Evolutionary conservation across 2,113 vertebrate genomes (phyloP), one percentile per base, ranked within the genome.

Genomic region (Actenoides lindsayi): DNA sequence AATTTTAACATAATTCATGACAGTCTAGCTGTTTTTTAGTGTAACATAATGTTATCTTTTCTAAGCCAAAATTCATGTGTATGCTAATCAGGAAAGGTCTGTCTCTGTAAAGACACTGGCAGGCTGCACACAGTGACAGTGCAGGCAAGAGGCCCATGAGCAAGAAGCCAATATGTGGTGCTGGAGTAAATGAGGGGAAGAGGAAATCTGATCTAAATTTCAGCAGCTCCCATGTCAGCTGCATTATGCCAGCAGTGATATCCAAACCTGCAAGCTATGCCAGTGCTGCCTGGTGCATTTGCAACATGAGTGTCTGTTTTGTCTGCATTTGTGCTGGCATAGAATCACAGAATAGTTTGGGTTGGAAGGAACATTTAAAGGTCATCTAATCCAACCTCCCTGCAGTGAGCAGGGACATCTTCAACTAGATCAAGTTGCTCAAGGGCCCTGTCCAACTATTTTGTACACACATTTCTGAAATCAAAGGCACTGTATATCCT

Each of bases 151-250:
- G 7, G 4, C 9, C 14, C 1, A 0, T 37, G 44, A 68, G 4
- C 4, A 44, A 70, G n/a, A 75, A 75, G 28, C 5, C 15, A 19
- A 2, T 0, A 2, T 27, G 16, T 0, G 4, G 35, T 48, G 44
- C 18, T 67, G 28, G 28, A 70, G 62, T 18, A 51, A 71, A 24
- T 5, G 64, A 51, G 13, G 28, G 59, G 67, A 63, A 82, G 24
- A 44, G 33, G 51, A 70, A 89, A 59, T 42, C 37, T 44, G 12
- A 21, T 48, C 21, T 41, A 31, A 57, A 10, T 46, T 31, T 35
- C 15, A 12, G 46, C 31, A 82, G 31, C 31, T 75, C 19, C 15
- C 3, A 0, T 24, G 30, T 27, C 56, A 87, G 30, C 33, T 5
- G 4, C 8, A 2, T n/a, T 57, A n/a, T 2, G 5, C 14, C 68